Base-by-base conservation (phyloP, 2,888 invertebrate species). In the Keiferia lycopersicella region DNA sequence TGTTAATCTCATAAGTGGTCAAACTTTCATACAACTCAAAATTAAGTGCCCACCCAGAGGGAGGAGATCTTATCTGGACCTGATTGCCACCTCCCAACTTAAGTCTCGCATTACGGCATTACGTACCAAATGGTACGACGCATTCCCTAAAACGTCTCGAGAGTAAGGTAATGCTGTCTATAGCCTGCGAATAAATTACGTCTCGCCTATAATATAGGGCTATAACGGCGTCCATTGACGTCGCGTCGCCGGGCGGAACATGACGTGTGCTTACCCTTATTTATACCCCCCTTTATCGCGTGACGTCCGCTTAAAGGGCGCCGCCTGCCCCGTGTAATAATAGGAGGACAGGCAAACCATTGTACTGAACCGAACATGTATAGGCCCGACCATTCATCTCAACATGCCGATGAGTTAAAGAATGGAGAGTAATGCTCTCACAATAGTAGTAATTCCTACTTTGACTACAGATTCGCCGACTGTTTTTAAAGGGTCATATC, bases 311-410 rank as follows among this genome's bases (percentile, higher is more conserved):
- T 75, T 74, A 77, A 78, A 81, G 73, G 79, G 72, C 70, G 75
- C 79, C 80, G 79, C 77, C 76, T 73, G 75, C 79, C 79, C 79
- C 77, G 76, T 73, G 74, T 77, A 79, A 73, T 80, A 81, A 81
- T 80, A 79, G 79, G 78, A 77, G 76, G 77, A 79, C 80, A 78
- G 74, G 68, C 73, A 64, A 69, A 72, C 66, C 76, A 77, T 79
- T 79, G 78, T 77, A 75, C 73, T 69, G 68, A 69, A 65, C 68
- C 69, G 71, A 72, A 72, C 75, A 75, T 76, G 77, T 78, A 74
- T 73, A 74, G 71, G 68, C 70, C 65, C 65, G 72, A 73, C 76
- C 81, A 82, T 82, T 80, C 80, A 80, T 81, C 78, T 80, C 75
- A 65, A 64, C 69, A 67, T 61, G 71, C 72, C 75, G 77, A 75